phyloP scores from a whole-genome alignment of 2,797 vertebrate species.

The Clarias fuscus region DNA sequence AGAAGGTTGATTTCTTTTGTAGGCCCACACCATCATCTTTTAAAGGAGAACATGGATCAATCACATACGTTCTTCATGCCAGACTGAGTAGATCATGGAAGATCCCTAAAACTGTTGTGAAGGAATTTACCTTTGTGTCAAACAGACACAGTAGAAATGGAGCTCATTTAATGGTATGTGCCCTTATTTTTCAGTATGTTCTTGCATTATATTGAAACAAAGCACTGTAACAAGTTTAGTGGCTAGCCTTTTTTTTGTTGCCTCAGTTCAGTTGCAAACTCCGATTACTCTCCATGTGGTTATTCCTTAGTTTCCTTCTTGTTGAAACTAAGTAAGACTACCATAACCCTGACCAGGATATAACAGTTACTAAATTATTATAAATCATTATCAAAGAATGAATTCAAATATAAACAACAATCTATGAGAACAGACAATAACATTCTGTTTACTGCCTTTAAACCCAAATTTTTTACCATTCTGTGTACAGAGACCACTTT shows the following conservation, averaged over 20 bases:
- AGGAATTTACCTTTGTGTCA: conserved; percentile 85
- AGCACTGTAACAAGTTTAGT: neutral
- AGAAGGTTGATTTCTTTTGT: conserved; percentile 42
- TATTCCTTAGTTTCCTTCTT: neutral
- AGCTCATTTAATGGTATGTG: conserved; percentile 67
- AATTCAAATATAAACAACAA: neutral
- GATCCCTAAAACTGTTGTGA: conserved; percentile 77
- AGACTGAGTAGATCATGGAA: conserved; percentile 89
- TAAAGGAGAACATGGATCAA: conserved; percentile 84
- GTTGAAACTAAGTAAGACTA: neutral
- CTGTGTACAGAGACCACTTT: conserved; percentile 80
- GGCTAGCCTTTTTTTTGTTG: neutral
- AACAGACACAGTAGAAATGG: conserved; percentile 80
- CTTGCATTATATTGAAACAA: neutral
- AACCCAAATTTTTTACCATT: conserved; percentile 41
- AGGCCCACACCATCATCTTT: conserved; percentile 93
- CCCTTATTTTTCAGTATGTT: conserved; percentile 11
- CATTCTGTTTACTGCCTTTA: neutral
- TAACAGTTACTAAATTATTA: neutral
- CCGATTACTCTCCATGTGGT: neutral
- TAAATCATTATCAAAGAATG: neutral
- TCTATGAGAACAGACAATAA: neutral
- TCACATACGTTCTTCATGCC: conserved; percentile 87
- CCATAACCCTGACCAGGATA: neutral
- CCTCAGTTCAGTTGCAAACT: neutral